Base-by-base conservation (phyloP, 2,888 invertebrate genomes). In the Antitype chi region DNA sequence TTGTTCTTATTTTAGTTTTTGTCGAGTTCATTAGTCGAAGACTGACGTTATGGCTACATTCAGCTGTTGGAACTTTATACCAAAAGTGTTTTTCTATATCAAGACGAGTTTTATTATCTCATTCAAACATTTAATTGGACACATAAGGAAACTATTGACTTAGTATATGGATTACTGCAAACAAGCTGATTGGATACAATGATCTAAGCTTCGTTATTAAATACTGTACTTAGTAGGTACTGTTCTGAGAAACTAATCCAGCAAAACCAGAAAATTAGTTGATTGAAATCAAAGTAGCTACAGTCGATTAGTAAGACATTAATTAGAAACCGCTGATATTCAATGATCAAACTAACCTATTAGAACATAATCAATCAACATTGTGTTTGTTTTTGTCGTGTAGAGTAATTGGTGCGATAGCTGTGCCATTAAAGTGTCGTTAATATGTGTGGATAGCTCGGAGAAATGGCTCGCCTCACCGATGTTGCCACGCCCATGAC, bases 1-100 rank as follows among this genome's bases (percentile, higher is more conserved):
- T 87, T 76, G 84, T 79, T 87, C 78, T 88, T 90, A 90, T 90
- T 90, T 90, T 70, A 63, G 85, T 72, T 73, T 85, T 84, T 68
- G 70, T 85, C 55, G 74, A 57, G 57, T 53, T 68, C 69, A n/a
- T 72, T 60, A 57, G 25, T 64, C n/a, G 49, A 75, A 53, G 59
- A 70, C 32, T 74, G 62, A 70, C 43, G n/a, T 82, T 81, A 73
- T 43, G 52, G 8, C n/a, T 62, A 70, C n/a, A 72, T 78, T 66
- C 64, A 78, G 62, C 67, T 74, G 78, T 57, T 85, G 23, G 55
- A 47, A 85, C 23, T n/a, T 47, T 2, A 17, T 72, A 68, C 69
- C 23, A 3, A 62, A 38, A 71, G 7, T 32, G 47, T 59, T 57
- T 59, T 62, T 64, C 25, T 62, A 28, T 60, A 59, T 70, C 25